Base-by-base conservation (phyloP, 2,113 vertebrate species). In the Atractosteus spatula region DNA sequence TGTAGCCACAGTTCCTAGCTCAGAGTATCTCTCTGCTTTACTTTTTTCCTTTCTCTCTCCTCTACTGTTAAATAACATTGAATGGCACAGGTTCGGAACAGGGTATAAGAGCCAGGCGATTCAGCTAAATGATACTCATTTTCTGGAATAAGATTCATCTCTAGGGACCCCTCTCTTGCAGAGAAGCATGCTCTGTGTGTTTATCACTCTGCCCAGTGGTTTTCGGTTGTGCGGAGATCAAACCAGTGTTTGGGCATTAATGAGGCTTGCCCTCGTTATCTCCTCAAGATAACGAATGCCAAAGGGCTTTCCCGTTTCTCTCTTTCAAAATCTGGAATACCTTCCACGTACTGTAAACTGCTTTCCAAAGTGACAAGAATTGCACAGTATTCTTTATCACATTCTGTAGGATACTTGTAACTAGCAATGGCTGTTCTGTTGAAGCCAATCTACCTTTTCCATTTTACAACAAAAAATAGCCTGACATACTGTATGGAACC, bases 71-170 rank as follows among this genome's bases (percentile, higher is more conserved):
- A 68, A 64, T 67, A 13, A 55, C 8, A 41, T 14, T 63, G 16
- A 42, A 64, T 14, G 41, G 67, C 54, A 7, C 16, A 57, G 56
- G 43, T 65, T 68, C 17, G 56, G 12, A 57, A 14, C 73, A 11
- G n/a, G 41, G 41, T 63, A 45, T 74, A 74, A 74, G 63, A 61
- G 66, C 47, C 73, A 64, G 73, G 67, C 64, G 61, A 41, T 62
- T 64, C 29, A 70, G 73, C 42, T 14, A 61, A 55, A 64, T 62
- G 12, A n/a, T 61, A 47, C 59, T 63, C 29, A 29, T 65, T 74
- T 44, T 14, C 73, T 45, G 67, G 67, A 16, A 66, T 51, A n/a
- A 14, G 10, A 66, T 62, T 62, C 51, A 57, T 69, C 66, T 45
- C 73, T 68, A 43, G 51, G 67, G 73, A 55, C 29, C n/a, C 14